Evolutionary conservation across 2,113 vertebrate species (phyloP), one percentile per base, ranked within the genome.

Genomic region (Paramisgurnus dabryanus): DNA sequence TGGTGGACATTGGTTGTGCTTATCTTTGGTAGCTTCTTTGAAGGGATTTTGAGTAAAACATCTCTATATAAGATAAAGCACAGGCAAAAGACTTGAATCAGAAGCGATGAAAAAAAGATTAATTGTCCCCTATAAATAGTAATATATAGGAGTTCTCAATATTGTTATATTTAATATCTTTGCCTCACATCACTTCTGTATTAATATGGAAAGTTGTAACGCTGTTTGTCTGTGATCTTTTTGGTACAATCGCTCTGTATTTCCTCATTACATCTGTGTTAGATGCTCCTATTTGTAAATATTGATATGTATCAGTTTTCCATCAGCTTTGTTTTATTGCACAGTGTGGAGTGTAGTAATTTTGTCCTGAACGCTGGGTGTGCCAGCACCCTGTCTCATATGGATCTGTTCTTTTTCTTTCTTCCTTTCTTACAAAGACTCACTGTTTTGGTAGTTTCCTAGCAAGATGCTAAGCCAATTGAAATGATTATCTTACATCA

Each of bases 381-480:
- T 73, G 13, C 9, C 40, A 3, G 10, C 34, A 13, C 22, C 55
- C 55, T 72, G 22, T 18, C 53, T 13, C 34, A 45, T 34, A 76
- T 63, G 50, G 47, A 65, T 22, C 68, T 57, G 57, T 72, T 43
- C 47, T 73, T 57, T 80, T 66, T 66, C 34, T n/a, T 55, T 43
- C 40, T 61, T 67, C 11, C n/a, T 50, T 58, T 50, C 18, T 78
- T 43, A 84, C 83, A 81, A 84, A 84, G 83, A 7, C 75, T 69
- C 67, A 67, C 80, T 81, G 83, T 84, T 84, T 71, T 58, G n/a
- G 67, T 72, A 65, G 75, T 60, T 74, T 49, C 75, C 17, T 67
- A 58, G 69, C 76, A 75, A 34, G 49, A 68, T 81, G 75, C 73
- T 84, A 75, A 81, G 68, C 61, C 64, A 81, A 81, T 84, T 84